These are phyloP conservation scores for Pandemis heparana DNA, from an alignment of 2,888 invertebrate genomes.

Conservation along the genomic window DNA sequence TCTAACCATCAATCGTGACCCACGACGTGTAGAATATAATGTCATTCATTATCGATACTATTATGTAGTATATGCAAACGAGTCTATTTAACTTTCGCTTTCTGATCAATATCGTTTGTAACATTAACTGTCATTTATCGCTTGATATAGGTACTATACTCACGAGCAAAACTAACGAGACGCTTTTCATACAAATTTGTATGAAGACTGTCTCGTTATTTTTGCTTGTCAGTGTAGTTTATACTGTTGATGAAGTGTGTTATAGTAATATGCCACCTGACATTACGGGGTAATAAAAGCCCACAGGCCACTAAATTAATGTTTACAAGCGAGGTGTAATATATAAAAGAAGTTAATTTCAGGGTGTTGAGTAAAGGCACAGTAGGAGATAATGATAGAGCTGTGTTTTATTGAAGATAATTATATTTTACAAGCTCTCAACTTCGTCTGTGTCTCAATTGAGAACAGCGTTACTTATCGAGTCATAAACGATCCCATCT, in stretches of 20 bases:
- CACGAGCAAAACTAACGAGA: too few species aligned
- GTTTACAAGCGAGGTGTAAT: slow-evolving; percentile 30
- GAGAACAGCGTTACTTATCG: too few species aligned
- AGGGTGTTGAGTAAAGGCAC: background rate
- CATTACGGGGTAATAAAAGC: slow-evolving; percentile 29
- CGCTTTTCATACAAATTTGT: too few species aligned
- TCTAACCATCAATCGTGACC: slow-evolving; percentile 41
- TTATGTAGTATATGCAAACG: slow-evolving; percentile 43
- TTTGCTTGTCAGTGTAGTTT: slow-evolving; percentile 10
- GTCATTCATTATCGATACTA: slow-evolving; percentile 51
- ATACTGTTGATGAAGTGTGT: slow-evolving; percentile 13
- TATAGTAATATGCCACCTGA: slow-evolving; percentile 20
- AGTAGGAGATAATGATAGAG: slow-evolving; percentile 4
- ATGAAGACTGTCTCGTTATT: too few species aligned
- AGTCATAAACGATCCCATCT: too few species aligned
- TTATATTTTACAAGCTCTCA: background rate
- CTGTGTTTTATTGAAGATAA: background rate
- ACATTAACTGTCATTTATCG: slow-evolving; percentile 59
- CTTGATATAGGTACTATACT: slow-evolving; percentile 55
- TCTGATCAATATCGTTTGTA: slow-evolving; percentile 52
- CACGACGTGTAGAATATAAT: slow-evolving; percentile 56
- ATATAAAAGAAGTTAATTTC: slow-evolving; percentile 2
- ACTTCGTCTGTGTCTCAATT: too few species aligned
- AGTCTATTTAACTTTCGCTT: slow-evolving; percentile 52
- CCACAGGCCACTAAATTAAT: slow-evolving; percentile 27